phyloP scores from a whole-genome alignment of 2,888 invertebrate genomes.

The Siphonodentalium dalli region DNA sequence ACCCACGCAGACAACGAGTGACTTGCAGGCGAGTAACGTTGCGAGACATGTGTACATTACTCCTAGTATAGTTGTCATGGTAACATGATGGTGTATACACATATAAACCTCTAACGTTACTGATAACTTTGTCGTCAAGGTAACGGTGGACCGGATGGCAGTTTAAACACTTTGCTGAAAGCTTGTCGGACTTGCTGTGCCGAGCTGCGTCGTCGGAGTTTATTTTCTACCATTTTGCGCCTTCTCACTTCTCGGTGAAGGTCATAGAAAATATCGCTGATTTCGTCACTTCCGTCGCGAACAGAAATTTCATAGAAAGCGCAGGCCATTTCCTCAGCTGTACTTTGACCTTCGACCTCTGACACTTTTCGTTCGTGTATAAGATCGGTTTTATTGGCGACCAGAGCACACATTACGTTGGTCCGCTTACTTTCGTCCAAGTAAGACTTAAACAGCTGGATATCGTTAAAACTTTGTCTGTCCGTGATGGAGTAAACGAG shows the following conservation, averaged over 20 bases:
- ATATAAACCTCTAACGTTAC: too few species aligned
- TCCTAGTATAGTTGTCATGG: too few species aligned
- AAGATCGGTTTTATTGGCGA: conserved; percentile 59
- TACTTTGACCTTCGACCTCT: conserved; percentile 49
- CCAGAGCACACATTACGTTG: conserved; percentile 56
- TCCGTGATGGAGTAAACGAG: conserved; percentile 59
- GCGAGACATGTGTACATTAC: too few species aligned
- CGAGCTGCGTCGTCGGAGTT: conserved; percentile 57
- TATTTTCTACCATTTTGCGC: conserved; percentile 49
- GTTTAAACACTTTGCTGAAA: conserved; percentile 43
- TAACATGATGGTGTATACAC: too few species aligned
- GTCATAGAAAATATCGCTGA: conserved; percentile 61
- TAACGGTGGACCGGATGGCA: too few species aligned
- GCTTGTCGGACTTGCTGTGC: conserved; percentile 55
- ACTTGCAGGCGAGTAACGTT: too few species aligned
- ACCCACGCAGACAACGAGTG: too few species aligned
- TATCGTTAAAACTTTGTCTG: conserved; percentile 54
- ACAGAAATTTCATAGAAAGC: conserved; percentile 62
- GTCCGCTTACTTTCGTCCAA: conserved; percentile 56
- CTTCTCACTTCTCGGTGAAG: conserved; percentile 59
- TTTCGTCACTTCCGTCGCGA: conserved; percentile 59
- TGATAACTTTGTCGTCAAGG: too few species aligned
- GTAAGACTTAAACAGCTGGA: conserved; percentile 44
- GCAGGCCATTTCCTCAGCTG: conserved; percentile 57
- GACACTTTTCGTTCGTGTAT: conserved; percentile 53